Conservation (phyloP, 2,888 invertebrate species). For the Steromphala cineraria region DNA sequence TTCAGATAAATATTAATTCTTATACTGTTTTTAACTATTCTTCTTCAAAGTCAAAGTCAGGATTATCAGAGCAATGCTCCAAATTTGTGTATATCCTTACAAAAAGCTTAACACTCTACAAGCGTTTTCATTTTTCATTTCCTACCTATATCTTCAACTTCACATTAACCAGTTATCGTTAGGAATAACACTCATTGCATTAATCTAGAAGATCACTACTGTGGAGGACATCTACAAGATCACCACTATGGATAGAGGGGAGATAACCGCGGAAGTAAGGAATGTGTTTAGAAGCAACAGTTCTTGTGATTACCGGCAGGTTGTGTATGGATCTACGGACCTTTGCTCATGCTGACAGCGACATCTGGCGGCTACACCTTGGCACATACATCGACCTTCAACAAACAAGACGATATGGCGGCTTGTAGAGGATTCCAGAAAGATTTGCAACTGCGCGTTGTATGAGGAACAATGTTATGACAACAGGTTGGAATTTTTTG, state of each 20-base stretch:
- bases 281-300: neutral
- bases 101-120: too few relatives aligned
- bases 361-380: neutral
- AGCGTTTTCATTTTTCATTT: too few relatives aligned
- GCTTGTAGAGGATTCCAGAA: neutral
- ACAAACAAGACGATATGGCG: neutral
- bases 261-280: neutral
- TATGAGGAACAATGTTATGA: constrained; percentile 4
- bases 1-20: too few relatives aligned
- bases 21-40: too few relatives aligned
- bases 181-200: too few relatives aligned
- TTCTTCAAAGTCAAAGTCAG: too few relatives aligned
- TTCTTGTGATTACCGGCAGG: neutral
- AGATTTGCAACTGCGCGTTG: neutral
- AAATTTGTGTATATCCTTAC: too few relatives aligned
- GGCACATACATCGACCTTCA: neutral
- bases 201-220: too few relatives aligned
- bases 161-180: too few relatives aligned
- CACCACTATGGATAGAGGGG: neutral
- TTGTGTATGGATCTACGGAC: neutral
- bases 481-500: neutral
- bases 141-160: too few relatives aligned
- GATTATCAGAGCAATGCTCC: too few relatives aligned
- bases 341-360: constrained; percentile 3
- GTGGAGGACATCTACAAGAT: too few relatives aligned